These are phyloP conservation scores for Ochropacha duplaris DNA, from an alignment of 2,888 invertebrate genomes.

Conservation along the genomic window DNA sequence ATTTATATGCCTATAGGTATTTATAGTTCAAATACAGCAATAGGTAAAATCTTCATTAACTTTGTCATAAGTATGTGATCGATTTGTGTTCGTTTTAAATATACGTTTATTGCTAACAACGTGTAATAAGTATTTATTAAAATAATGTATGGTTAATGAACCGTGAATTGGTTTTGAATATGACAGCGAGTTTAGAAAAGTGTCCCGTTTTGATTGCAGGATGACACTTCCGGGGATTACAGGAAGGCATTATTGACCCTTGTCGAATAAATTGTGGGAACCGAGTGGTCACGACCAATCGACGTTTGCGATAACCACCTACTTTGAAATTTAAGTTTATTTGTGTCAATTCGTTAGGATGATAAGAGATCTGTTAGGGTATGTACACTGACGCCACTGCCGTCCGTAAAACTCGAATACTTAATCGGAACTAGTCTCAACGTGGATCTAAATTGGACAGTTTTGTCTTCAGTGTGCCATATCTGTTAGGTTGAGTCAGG, in stretches of 20 bases:
- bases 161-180: not conserved
- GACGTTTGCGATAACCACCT: constrained; percentile 51
- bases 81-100: not conserved
- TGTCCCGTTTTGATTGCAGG: constrained; percentile 86
- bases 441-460: constrained; percentile 19
- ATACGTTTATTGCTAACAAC: constrained; percentile 1
- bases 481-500: constrained; percentile 44
- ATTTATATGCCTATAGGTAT: constrained; percentile 15
- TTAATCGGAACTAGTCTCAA: constrained; percentile 6
- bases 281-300: constrained; percentile 49
- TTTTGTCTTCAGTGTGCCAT: constrained; percentile 41
- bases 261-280: constrained; percentile 83
- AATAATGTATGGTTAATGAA: not conserved
- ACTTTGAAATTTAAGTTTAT: constrained; percentile 61
- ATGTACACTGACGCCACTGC: constrained; percentile 29
- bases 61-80: not conserved
- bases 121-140: not conserved
- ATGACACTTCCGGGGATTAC: constrained; percentile 97
- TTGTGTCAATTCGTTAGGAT: constrained; percentile 72
- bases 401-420: constrained; percentile 20
- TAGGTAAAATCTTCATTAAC: constrained; percentile 1
- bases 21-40: not conserved
- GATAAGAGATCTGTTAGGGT: constrained; percentile 42
- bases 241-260: constrained; percentile 94
- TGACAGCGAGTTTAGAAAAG: constrained; percentile 55